A percentile compares a stretch with the other conserved stretches of the same genome.
These are phyloP conservation scores for Sminthurides aquaticus DNA, from an alignment of 2,888 invertebrate genomes.

Conservation along the genomic window DNA sequence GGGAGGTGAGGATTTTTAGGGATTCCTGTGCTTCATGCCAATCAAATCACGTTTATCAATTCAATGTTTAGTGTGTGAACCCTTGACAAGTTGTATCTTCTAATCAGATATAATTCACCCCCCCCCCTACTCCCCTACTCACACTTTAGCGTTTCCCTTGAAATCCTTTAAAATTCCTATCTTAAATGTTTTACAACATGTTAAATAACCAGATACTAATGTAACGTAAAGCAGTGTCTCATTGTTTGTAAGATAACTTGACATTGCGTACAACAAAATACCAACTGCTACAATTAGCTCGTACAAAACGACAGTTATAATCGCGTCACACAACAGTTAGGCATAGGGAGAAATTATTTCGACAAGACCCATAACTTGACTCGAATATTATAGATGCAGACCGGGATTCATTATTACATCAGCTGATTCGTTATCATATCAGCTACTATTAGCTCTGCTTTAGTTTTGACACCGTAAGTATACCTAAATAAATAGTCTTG, in stretches of 20 bases:
- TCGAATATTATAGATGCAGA: not conserved
- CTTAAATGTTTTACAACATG: too few relatives aligned
- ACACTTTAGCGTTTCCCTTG: too few relatives aligned
- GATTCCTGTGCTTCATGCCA: not conserved
- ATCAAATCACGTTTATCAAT: too few relatives aligned
- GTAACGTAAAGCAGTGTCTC: not conserved
- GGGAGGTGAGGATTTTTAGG: not conserved
- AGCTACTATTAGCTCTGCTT: conserved; percentile 1
- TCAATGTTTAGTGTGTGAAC: not conserved
- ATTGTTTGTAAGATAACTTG: not conserved
- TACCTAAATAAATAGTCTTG: not conserved
- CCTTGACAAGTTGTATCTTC: not conserved
- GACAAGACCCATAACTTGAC: not conserved
- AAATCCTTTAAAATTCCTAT: too few relatives aligned
- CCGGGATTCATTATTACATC: not conserved
- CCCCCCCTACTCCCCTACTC: too few relatives aligned
- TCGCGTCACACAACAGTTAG: not conserved
- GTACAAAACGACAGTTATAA: not conserved
- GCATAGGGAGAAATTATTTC: not conserved
- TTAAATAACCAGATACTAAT: not conserved
- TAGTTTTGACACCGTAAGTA: conserved; percentile 1
- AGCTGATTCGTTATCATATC: not conserved
- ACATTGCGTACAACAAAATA: not conserved
- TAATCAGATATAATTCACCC: too few relatives aligned
- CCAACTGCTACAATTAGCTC: not conserved